These are phyloP conservation scores for Zalophus californianus DNA, from an alignment of 2,797 vertebrate genomes.

Conservation along the genomic window DNA sequence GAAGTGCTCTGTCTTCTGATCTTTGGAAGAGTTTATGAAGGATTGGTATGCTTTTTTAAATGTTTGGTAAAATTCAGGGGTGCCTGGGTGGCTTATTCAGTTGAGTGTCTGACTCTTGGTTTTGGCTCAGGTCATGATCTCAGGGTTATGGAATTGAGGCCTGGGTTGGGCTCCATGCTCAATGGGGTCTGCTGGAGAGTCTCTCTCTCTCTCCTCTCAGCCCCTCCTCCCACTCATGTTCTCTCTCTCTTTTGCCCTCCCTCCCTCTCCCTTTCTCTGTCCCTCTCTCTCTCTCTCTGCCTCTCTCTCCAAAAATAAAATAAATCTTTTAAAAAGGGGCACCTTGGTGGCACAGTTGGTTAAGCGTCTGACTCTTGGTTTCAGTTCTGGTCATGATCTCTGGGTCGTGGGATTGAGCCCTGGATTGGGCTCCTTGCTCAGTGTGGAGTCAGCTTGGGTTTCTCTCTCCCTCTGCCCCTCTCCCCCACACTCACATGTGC, in stretches of 20 bases:
- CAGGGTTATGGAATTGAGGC: not conserved
- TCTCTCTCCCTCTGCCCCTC: not conserved
- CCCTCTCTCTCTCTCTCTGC: no score
- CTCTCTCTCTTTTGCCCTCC: not conserved
- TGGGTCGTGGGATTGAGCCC: not conserved
- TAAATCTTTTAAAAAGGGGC: not conserved
- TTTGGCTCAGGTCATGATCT: not conserved
- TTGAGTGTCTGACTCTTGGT: not conserved
- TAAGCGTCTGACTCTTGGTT: not conserved
- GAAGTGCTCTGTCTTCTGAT: not conserved
- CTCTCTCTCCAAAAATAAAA: not conserved
- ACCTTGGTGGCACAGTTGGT: not conserved
- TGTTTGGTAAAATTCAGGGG: not conserved
- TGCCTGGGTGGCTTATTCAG: not conserved
- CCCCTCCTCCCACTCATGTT: not conserved
- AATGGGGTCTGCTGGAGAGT: not conserved
- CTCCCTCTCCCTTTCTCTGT: no score
- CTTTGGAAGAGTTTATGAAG: conserved; percentile 19
- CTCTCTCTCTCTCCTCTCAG: not conserved
- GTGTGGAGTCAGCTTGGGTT: not conserved
- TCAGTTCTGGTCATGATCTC: not conserved
- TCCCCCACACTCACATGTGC: not conserved
- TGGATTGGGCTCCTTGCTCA: not conserved
- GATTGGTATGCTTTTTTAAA: not conserved
- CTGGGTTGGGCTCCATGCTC: not conserved